These are phyloP conservation scores for Kryptolebias marmoratus DNA, from an alignment of 2,113 vertebrate species.

Conservation along the genomic window DNA sequence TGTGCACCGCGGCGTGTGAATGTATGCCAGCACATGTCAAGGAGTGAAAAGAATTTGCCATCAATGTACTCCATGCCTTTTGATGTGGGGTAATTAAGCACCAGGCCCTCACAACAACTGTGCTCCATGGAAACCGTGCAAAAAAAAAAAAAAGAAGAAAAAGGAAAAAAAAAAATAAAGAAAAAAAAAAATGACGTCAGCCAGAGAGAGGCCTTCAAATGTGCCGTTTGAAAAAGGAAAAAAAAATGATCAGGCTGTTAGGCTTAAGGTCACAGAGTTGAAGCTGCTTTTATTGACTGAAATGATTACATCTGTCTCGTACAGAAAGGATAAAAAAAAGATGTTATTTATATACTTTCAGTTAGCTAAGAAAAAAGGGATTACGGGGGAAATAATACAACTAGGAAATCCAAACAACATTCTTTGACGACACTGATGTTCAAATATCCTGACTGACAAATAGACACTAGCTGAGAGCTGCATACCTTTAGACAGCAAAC, in stretches of 20 bases:
- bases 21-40: slow-evolving; percentile 55
- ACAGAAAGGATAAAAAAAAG: background rate
- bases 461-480: too few species aligned
- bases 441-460: background rate
- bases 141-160: slow-evolving; percentile 36
- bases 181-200: slow-evolving; percentile 73
- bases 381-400: background rate
- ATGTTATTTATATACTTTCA: background rate
- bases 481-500: too few species aligned
- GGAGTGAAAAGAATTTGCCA: slow-evolving; percentile 62
- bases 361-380: background rate
- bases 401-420: background rate
- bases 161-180: slow-evolving; percentile 30
- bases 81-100: slow-evolving; percentile 69
- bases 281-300: slow-evolving; percentile 37
- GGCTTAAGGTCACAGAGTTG: slow-evolving; percentile 60
- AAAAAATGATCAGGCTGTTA: slow-evolving; percentile 44
- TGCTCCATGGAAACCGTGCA: slow-evolving; percentile 77
- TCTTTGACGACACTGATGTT: background rate
- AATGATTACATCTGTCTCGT: background rate
- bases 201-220: slow-evolving; percentile 67
- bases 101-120: slow-evolving; percentile 57
- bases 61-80: slow-evolving; percentile 51
- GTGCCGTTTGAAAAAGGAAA: slow-evolving; percentile 61
- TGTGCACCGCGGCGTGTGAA: slow-evolving; percentile 26